A percentile compares a stretch with the other conserved stretches of the same genome.
Conservation (phyloP, 2,113 vertebrate species). For the Zosterops japonicus region DNA sequence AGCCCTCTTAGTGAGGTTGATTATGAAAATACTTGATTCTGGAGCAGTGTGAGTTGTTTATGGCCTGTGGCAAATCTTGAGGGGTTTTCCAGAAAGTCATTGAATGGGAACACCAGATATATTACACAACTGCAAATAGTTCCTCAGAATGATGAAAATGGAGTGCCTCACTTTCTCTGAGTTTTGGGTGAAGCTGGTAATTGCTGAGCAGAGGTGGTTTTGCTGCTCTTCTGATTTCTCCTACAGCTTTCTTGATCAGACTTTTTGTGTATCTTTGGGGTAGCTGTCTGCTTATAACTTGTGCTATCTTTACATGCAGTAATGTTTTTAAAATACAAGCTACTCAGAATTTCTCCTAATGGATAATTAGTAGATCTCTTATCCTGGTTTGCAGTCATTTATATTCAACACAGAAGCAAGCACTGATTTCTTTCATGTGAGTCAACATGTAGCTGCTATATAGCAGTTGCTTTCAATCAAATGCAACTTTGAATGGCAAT, state of each 20-base stretch:
- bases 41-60: background rate
- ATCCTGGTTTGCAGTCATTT: background rate
- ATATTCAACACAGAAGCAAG: background rate
- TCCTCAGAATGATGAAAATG: background rate
- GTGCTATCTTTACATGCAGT: background rate
- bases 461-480: background rate
- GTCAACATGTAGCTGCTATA: rapidly evolving
- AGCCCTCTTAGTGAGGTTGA: background rate
- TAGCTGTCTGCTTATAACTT: background rate
- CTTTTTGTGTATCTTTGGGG: background rate
- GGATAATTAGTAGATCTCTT: background rate
- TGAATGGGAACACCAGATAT: background rate
- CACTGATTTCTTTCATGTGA: background rate
- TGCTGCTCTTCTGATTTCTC: background rate
- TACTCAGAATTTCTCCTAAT: background rate
- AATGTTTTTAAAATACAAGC: background rate
- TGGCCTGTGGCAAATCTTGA: background rate
- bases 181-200: background rate
- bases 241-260: background rate
- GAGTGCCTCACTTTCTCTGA: background rate
- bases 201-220: background rate
- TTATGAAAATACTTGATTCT: background rate
- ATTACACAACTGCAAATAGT: background rate
- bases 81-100: background rate
- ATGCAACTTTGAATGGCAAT: background rate